phyloP scores from a whole-genome alignment of 2,888 invertebrate genomes.

The Camptogramma bilineatum region DNA sequence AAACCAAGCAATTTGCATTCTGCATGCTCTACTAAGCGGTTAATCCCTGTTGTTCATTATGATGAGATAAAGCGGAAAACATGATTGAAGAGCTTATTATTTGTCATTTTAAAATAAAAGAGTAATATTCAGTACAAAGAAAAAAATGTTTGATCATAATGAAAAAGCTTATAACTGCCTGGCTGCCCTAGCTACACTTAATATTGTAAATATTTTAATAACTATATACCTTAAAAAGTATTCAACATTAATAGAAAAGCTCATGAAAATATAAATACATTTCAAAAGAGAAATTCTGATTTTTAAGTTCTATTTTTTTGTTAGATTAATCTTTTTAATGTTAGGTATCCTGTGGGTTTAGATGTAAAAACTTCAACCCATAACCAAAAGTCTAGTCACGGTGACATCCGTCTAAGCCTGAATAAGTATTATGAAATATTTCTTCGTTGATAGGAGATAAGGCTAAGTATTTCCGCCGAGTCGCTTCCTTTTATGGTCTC shows the following conservation, averaged over 20 bases:
- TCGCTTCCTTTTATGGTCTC: slow-evolving; percentile 64
- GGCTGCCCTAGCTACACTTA: too few relatives aligned
- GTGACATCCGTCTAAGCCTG: slow-evolving; percentile 44
- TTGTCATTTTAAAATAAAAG: slow-evolving; percentile 19
- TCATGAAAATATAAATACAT: too few relatives aligned
- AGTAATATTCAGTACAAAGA: too few relatives aligned
- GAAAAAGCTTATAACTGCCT: too few relatives aligned
- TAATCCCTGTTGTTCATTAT: slow-evolving; percentile 29
- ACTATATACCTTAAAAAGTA: too few relatives aligned
- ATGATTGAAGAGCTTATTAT: slow-evolving; percentile 22
- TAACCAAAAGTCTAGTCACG: slow-evolving; percentile 56
- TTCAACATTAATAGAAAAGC: too few relatives aligned
- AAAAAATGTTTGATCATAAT: too few relatives aligned
- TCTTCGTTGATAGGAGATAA: slow-evolving; percentile 68
- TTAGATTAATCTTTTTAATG: background rate
- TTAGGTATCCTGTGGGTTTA: background rate
- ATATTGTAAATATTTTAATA: too few relatives aligned
- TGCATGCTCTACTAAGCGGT: slow-evolving; percentile 22
- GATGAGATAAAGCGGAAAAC: slow-evolving; percentile 25
- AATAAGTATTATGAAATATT: slow-evolving; percentile 57
- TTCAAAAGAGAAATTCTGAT: too few relatives aligned
- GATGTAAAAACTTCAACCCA: slow-evolving; percentile 42
- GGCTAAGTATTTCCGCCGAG: slow-evolving; percentile 65
- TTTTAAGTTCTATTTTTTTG: too few relatives aligned
- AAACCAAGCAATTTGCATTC: slow-evolving; percentile 33